Evolutionary conservation across 2,113 vertebrate genomes (phyloP), one percentile per base, ranked within the genome.

Genomic region (Oreocharis arfaki): DNA sequence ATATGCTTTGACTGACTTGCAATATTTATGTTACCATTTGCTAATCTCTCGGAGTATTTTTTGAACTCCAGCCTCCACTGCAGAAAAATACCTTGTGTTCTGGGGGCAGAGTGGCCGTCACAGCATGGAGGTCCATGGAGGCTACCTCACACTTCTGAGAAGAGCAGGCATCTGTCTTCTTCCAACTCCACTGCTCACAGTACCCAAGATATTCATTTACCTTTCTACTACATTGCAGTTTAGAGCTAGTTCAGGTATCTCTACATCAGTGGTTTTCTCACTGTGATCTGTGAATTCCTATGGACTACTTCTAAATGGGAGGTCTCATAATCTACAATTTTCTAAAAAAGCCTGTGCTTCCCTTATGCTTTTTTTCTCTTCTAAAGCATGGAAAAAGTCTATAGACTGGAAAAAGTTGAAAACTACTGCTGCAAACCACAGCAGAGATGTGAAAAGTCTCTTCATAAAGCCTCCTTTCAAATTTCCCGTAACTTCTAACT

Each of bases 221-320:
- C 68, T 95, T 93, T 95, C 59, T 68, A 65, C 59, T 74, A 90
- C 68, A 86, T 23, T 81, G 27, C 71, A 84, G 42, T 74, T 93
- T 74, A 88, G 79, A 92, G 50, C 59, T 84, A 52, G 50, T 78
- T 86, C 59, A 13, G 55, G 39, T 93, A 95, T 95, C 86, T 95
- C 52, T 92, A 67, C 75, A 93, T 84, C 94, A 92, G 79, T 86
- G 86, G 63, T 94, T 97, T 93, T 84, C 75, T 42, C 39, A 75
- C 77, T 32, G 23, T 55, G 59, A 92, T 81, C 55, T 81, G 32
- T 50, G 42, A 59, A 92, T 89, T 95, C 55, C 46, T 92, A 90
- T 4, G 13, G 49, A 68, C 20, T 71, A 23, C 50, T 93, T 85
- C 88, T 86, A 93, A 94, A 94, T 86, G 75, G 85, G 76, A 94